Percentiles rank a stretch among this genome's conserved stretches.
phyloP scores from a whole-genome alignment of 2,113 vertebrate species.

The Rhinogobius similis region DNA sequence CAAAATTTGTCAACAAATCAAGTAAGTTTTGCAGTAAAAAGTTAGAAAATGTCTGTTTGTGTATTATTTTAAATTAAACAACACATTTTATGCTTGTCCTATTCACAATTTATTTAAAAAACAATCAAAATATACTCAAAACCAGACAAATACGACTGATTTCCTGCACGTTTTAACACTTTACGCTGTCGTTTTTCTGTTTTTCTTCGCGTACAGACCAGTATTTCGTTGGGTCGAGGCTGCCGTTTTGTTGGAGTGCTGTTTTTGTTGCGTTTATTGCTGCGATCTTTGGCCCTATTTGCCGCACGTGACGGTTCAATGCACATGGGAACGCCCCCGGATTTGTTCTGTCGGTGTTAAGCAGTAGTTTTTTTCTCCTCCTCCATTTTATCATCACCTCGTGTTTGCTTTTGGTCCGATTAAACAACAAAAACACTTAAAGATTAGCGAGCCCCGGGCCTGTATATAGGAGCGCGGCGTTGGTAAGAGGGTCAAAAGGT shows the following conservation, averaged over 20 bases:
- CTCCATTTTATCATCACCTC: constrained; percentile 35
- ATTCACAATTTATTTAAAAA: no score
- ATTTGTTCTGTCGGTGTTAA: background rate
- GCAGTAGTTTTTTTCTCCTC: background rate
- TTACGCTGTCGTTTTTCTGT: no score
- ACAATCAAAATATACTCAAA: no score
- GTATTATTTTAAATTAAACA: no score
- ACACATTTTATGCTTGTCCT: no score
- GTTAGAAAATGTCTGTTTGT: no score
- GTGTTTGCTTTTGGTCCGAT: constrained; percentile 26
- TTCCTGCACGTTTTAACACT: no score
- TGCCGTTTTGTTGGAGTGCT: background rate
- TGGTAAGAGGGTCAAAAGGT: constrained; percentile 40
- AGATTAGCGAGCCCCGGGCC: constrained; percentile 37
- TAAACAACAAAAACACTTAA: constrained; percentile 42
- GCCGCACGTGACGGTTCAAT: background rate
- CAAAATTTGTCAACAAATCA: no score
- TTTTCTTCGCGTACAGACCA: background rate
- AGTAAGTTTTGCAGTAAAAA: no score
- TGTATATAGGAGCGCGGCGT: background rate
- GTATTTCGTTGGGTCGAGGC: background rate
- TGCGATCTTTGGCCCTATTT: background rate
- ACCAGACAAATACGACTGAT: no score
- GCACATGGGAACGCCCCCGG: background rate
- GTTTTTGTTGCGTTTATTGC: background rate